Conservation (phyloP, 2,888 invertebrate genomes). For the Pachymerium ferrugineum region DNA sequence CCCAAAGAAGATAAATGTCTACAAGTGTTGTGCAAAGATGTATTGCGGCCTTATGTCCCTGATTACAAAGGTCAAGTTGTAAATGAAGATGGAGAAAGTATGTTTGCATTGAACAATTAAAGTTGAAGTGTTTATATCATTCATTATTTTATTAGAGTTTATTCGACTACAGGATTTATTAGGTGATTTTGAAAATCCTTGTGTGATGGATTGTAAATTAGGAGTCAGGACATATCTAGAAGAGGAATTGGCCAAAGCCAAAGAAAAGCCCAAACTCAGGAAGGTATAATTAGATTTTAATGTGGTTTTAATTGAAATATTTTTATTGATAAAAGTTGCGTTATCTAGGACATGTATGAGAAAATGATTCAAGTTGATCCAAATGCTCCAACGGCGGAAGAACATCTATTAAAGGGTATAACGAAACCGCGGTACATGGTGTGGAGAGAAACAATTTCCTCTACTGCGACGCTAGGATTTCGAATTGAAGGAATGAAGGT, state of each 20-base stretch:
- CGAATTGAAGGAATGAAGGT: constrained; percentile 80
- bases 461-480: constrained; percentile 93
- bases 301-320: not conserved
- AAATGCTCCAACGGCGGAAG: constrained; percentile 80
- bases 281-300: constrained; percentile 51
- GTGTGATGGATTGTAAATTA: constrained; percentile 96
- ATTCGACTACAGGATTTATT: constrained; percentile 87
- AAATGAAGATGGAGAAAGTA: constrained; percentile 45
- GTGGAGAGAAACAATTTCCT: constrained; percentile 95
- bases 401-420: constrained; percentile 80
- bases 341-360: constrained; percentile 91
- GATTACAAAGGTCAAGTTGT: constrained; percentile 72
- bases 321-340: too few relatives aligned
- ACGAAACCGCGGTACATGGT: constrained; percentile 94
- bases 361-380: constrained; percentile 94
- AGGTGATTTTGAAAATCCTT: constrained; percentile 83
- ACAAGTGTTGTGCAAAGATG: constrained; percentile 78
- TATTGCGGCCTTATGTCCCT: constrained; percentile 81
- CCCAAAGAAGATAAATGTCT: constrained; percentile 85
- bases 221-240: constrained; percentile 91
- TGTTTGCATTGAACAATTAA: not conserved
- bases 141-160: constrained; percentile 52
- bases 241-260: constrained; percentile 89
- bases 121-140: not conserved
- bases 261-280: constrained; percentile 80